A percentile compares a stretch with the other conserved stretches of the same genome.
phyloP scores from a whole-genome alignment of 2,113 vertebrate genomes.

The Phyllostomus discolor region DNA sequence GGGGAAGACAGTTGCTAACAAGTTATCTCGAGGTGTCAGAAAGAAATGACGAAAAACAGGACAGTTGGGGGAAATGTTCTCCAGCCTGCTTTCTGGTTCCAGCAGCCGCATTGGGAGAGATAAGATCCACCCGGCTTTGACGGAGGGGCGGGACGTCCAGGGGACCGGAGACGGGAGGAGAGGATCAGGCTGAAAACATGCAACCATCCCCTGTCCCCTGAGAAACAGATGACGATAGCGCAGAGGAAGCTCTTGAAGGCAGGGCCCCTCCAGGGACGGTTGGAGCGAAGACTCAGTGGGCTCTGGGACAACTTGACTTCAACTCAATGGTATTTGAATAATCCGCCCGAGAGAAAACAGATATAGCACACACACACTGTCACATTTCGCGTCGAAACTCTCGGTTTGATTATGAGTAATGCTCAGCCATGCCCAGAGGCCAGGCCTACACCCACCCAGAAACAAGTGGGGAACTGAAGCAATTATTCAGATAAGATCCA shows the following conservation, averaged over 20 bases:
- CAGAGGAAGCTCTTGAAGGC: constrained; percentile 36
- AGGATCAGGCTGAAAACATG: constrained; percentile 28
- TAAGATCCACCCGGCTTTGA: constrained; percentile 32
- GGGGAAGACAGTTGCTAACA: background rate
- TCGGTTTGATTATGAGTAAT: constrained; percentile 35
- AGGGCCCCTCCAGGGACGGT: background rate
- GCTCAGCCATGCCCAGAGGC: background rate
- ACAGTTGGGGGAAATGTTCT: background rate
- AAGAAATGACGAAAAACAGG: constrained; percentile 30
- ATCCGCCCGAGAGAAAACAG: constrained; percentile 20
- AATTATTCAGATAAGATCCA: background rate
- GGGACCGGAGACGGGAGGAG: constrained; percentile 28
- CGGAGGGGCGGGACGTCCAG: background rate
- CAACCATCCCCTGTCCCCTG: background rate
- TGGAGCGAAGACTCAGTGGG: constrained; percentile 35
- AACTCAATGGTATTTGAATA: constrained; percentile 43
- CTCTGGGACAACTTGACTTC: constrained; percentile 45
- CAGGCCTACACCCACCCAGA: constrained; percentile 27
- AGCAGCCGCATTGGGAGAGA: background rate
- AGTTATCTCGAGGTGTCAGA: constrained; percentile 43
- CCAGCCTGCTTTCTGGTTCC: constrained; percentile 25
- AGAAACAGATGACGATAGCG: constrained; percentile 35
- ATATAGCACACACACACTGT: background rate
- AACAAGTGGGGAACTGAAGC: constrained; percentile 52
- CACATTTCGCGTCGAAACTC: constrained; percentile 3